A percentile compares a stretch with the other conserved stretches of the same genome.
These are phyloP conservation scores for Galleria mellonella DNA, from an alignment of 1,140 invertebrate genomes.

Conservation along the genomic window DNA sequence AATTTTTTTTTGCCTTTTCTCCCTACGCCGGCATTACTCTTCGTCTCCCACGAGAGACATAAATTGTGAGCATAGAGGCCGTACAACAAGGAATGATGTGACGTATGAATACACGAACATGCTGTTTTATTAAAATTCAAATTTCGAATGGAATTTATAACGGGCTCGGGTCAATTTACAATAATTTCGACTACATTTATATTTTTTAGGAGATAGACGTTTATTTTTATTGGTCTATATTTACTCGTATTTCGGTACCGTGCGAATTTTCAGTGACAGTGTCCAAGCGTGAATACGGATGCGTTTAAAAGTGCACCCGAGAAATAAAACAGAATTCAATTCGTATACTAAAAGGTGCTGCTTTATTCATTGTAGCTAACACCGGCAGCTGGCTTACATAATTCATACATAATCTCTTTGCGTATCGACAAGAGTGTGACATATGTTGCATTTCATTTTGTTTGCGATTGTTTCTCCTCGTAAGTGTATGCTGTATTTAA, in stretches of 20 bases:
- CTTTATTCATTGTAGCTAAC: not conserved
- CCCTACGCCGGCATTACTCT: conserved; percentile 65
- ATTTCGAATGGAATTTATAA: conserved; percentile 50
- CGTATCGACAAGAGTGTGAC: conserved; percentile 58
- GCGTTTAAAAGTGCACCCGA: too few relatives aligned
- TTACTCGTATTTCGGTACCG: too few relatives aligned
- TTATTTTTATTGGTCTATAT: too few relatives aligned
- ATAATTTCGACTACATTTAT: too few relatives aligned
- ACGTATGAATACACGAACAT: conserved; percentile 62
- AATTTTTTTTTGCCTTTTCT: conserved; percentile 55
- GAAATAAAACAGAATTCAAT: too few relatives aligned
- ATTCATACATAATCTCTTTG: conserved; percentile 60
- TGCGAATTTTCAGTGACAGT: too few relatives aligned
- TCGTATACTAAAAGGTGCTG: too few relatives aligned
- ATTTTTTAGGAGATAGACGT: too few relatives aligned
- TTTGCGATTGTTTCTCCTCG: conserved; percentile 16
- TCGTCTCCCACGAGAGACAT: conserved; percentile 68
- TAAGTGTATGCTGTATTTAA: too few relatives aligned
- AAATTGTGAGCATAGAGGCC: conserved; percentile 61
- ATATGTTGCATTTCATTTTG: conserved; percentile 52
- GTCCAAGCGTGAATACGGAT: too few relatives aligned
- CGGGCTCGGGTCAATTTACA: conserved; percentile 10
- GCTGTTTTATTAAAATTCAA: conserved; percentile 65
- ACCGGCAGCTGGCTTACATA: conserved; percentile 49
- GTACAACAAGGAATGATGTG: conserved; percentile 61